These are phyloP conservation scores for Colius striatus DNA, from an alignment of 2,113 vertebrate species.

Conservation along the genomic window DNA sequence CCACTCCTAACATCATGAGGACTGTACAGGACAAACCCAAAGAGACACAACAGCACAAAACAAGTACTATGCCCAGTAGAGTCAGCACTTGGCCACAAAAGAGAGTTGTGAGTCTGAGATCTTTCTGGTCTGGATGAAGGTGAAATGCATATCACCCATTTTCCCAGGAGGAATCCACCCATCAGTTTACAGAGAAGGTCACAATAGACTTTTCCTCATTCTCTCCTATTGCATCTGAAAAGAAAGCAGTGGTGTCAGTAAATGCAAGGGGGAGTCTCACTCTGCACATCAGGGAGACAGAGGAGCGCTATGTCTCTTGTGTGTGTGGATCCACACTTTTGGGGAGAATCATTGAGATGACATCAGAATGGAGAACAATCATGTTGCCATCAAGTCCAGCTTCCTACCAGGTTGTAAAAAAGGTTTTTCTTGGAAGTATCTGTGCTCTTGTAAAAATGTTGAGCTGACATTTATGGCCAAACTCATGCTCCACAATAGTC, in stretches of 20 bases:
- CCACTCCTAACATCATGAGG: background rate
- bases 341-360: background rate
- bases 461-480: background rate
- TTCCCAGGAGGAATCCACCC: background rate
- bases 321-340: background rate
- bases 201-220: background rate
- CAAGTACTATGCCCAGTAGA: background rate
- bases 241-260: background rate
- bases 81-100: background rate
- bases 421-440: background rate
- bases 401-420: background rate
- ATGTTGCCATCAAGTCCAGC: rapidly evolving
- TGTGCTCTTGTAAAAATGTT: background rate
- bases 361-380: background rate
- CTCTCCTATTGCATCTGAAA: rapidly evolving
- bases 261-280: background rate
- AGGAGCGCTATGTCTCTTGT: background rate
- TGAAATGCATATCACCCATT: background rate
- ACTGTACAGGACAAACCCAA: background rate
- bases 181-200: background rate
- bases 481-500: rapidly evolving
- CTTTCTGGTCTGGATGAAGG: background rate
- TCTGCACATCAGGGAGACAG: background rate
- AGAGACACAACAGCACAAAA: rapidly evolving
- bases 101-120: background rate